phyloP scores from a whole-genome alignment of 2,113 vertebrate genomes.

The Zosterops pallidus region DNA sequence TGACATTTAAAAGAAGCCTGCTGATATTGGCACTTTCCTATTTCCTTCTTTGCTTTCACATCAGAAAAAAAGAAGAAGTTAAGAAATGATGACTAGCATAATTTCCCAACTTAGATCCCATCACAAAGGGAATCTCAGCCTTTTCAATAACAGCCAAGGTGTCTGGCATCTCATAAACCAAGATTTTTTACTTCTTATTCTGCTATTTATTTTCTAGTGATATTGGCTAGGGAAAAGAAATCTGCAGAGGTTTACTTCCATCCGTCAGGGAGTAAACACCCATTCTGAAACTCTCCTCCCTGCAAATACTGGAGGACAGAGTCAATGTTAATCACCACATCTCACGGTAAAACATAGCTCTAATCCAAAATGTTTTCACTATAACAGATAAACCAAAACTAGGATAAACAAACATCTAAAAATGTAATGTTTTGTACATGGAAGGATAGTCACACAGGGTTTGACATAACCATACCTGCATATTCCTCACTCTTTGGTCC shows the following conservation, averaged over 20 bases:
- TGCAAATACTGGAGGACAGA: neutral
- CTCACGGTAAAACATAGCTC: neutral
- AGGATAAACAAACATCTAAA: neutral
- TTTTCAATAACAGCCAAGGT: neutral
- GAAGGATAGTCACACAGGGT: neutral
- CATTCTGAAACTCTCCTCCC: neutral
- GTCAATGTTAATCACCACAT: neutral
- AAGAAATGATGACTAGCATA: rapidly evolving
- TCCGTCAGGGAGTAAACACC: neutral
- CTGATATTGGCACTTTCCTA: neutral
- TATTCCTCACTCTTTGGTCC: neutral
- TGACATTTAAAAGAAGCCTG: neutral
- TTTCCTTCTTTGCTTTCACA: neutral
- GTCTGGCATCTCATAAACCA: rapidly evolving
- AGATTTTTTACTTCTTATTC: neutral
- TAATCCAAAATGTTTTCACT: neutral
- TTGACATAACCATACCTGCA: neutral
- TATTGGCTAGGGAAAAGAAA: neutral
- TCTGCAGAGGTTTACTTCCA: neutral
- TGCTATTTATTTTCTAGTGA: neutral
- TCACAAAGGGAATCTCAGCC: neutral
- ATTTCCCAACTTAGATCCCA: neutral
- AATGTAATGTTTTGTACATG: rapidly evolving
- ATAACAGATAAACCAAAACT: neutral
- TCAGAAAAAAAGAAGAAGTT: neutral